Conservation (phyloP, 2,113 vertebrate genomes). For the Macrotis lagotis region DNA sequence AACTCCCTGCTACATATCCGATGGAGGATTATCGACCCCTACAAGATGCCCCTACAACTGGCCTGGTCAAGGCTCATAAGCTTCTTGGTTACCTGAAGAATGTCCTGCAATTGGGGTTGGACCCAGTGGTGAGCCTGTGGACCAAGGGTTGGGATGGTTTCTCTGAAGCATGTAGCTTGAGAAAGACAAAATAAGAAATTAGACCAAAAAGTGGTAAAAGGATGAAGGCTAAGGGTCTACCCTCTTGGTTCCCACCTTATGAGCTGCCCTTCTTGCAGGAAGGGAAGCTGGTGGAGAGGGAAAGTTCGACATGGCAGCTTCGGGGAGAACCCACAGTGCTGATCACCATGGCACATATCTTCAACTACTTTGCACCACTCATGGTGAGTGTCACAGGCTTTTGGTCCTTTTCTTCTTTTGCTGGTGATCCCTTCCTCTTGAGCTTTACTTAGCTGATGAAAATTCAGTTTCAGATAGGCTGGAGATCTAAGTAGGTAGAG, state of each 20-base stretch:
- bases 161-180: background rate
- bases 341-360: conserved; percentile 93
- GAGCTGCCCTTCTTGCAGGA: conserved; percentile 83
- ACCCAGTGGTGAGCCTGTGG: conserved; percentile 86
- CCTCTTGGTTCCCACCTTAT: background rate
- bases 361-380: conserved; percentile 94
- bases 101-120: conserved; percentile 88
- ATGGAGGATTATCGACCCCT: conserved; percentile 93
- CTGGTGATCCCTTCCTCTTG: background rate
- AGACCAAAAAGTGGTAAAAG: background rate
- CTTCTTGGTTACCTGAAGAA: conserved; percentile 92
- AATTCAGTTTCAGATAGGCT: background rate
- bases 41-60: conserved; percentile 90
- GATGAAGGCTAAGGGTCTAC: background rate
- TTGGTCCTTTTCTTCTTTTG: background rate
- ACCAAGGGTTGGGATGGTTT: background rate
- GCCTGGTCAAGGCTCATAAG: conserved; percentile 90
- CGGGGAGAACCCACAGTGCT: conserved; percentile 93
- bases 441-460: background rate
- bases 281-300: conserved; percentile 89
- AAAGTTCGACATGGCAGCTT: conserved; percentile 87
- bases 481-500: background rate
- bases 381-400: conserved; percentile 88
- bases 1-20: conserved; percentile 90
- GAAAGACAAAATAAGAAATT: background rate